Conservation (phyloP, 2,888 invertebrate genomes). For the Cheiracanthium punctorium region DNA sequence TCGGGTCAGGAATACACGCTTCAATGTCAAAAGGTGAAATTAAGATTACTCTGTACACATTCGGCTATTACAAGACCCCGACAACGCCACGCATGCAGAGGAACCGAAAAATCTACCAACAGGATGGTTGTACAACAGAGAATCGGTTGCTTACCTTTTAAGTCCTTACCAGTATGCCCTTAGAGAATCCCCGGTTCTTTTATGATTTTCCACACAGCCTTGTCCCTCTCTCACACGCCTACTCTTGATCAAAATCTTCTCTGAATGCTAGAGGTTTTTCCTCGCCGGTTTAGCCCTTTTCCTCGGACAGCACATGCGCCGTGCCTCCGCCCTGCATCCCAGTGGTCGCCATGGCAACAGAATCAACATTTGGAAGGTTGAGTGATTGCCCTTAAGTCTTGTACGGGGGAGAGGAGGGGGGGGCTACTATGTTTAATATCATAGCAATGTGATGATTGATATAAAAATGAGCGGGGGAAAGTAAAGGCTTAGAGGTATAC, state of each 20-base stretch:
- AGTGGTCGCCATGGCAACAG: slow-evolving; percentile 38
- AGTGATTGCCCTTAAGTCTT: slow-evolving; percentile 17
- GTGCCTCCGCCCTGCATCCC: slow-evolving; percentile 62
- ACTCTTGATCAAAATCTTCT: slow-evolving; percentile 42
- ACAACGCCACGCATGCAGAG: neutral
- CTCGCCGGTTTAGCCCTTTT: slow-evolving; percentile 57
- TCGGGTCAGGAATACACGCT: slow-evolving; percentile 18
- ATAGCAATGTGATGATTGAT: neutral
- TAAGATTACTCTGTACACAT: neutral
- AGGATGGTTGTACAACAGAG: no score
- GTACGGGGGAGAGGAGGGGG: neutral
- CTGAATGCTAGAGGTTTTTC: slow-evolving; percentile 41
- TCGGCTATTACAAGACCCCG: neutral
- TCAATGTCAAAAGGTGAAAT: slow-evolving; percentile 68
- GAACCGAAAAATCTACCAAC: no score
- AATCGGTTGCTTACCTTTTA: neutral
- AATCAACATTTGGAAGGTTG: slow-evolving; percentile 51
- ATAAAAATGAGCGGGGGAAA: neutral
- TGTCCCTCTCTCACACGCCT: slow-evolving; percentile 10
- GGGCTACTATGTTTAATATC: neutral
- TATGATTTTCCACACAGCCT: slow-evolving; percentile 26
- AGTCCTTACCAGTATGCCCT: slow-evolving; percentile 1
- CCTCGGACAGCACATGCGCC: slow-evolving; percentile 29
- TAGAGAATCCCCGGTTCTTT: neutral
- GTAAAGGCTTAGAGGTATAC: no score